Base-by-base conservation (phyloP, 2,113 vertebrate genomes). In the Lycaon pictus region DNA sequence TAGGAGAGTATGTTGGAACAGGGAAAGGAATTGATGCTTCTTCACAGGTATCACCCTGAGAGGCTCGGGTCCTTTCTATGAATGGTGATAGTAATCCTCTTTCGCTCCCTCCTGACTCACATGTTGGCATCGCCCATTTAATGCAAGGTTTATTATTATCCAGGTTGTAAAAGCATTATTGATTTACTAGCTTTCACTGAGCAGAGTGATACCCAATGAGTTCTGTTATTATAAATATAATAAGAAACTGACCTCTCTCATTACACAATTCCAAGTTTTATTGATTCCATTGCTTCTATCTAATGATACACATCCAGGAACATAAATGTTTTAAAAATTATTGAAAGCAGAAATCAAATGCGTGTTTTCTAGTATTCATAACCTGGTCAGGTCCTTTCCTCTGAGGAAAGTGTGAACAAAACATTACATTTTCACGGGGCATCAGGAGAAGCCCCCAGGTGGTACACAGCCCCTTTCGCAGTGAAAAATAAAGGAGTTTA, bases 231-330 rank as follows among this genome's bases (percentile, higher is more conserved):
- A 90, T 56, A 91, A 93, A 90, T 63, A 90, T 55, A 88, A 82
- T 43, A 80, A 97, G 95, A 97, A 96, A 17, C 56, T 90, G 55
- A 62, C 17, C 79, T 92, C 35, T 83, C 92, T 56, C 5, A 0
- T 60, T 95, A 98, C 53, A 71, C 1, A 2, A 56, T 87, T 90
- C 67, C 17, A 2, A 19, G 65, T 96, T 92, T 82, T 95, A 95
- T 89, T 85, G 84, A 96, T 93, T 67, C 32, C 67, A 74, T 82
- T 62, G 53, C 56, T 87, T 77, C 71, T 74, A 13, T 88, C 81
- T 97, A 94, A 95, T 76, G 83, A 86, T 79, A 85, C n/a, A 97
- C 27, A 93, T 71, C 65, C 48, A 88, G 88, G 90, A 88, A 92
- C 12, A 65, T 94, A 92, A 88, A 90, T 90, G 48, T 92, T 69